These are phyloP conservation scores for Caenorhabditis brenneri DNA, from an alignment of 1,140 invertebrate species.

Conservation along the genomic window DNA sequence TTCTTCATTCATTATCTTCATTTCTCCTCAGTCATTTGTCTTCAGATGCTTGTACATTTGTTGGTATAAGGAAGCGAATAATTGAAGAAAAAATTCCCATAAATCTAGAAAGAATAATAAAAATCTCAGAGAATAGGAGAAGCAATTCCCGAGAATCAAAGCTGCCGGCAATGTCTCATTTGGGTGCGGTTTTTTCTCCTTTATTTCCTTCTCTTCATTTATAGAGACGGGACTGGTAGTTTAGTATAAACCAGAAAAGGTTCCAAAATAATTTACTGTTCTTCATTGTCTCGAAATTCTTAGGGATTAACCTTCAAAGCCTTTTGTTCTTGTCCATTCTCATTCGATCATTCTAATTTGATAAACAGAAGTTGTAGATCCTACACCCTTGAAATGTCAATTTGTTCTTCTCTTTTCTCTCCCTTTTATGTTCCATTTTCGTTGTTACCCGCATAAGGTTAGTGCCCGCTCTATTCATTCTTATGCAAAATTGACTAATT, in stretches of 20 bases:
- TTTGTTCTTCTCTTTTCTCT: conserved; percentile 3
- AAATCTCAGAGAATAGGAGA: not conserved
- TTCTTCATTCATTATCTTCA: conserved; percentile 5
- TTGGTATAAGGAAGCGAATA: conserved; percentile 1
- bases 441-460: not conserved
- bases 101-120: conserved; percentile 14
- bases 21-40: not conserved
- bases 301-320: conserved; percentile 9
- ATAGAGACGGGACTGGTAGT: not conserved
- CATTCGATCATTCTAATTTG: conserved; percentile 23
- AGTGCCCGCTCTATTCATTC: not conserved
- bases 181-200: conserved; percentile 3
- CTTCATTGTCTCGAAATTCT: not conserved
- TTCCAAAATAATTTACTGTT: not conserved
- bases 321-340: conserved; percentile 12
- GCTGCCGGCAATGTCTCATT: not conserved
- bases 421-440: not conserved
- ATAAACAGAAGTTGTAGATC: not conserved
- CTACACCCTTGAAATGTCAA: not conserved
- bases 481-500: conserved; percentile 40
- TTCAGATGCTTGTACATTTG: not conserved
- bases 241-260: not conserved
- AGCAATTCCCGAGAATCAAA: not conserved
- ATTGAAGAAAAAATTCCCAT: not conserved
- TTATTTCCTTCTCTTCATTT: not conserved